Base-by-base conservation (phyloP, 2,113 vertebrate genomes). In the Cisticola juncidis region DNA sequence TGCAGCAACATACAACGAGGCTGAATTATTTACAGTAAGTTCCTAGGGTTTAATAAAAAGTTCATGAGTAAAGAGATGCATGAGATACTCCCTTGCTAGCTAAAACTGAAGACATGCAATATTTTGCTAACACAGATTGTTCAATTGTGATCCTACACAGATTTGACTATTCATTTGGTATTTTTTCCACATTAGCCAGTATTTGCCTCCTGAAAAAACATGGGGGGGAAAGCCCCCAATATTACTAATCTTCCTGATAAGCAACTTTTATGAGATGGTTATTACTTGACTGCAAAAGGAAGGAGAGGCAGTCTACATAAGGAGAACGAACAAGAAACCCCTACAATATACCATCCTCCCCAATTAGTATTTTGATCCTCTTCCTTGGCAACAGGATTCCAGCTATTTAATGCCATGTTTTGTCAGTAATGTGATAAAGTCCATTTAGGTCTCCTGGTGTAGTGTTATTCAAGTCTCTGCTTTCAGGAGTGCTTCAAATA, bases 181-280 rank as follows among this genome's bases (percentile, higher is more conserved):
- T 45, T 76, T 57, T 65, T 66, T 76, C 53, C 33, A 62, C 14
- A 26, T 17, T 33, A 64, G 14, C 22, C n/a, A 66, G 29, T 19
- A 50, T 14, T 21, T 61, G 62, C 24, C 20, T 87, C 44, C 48
- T 36, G 15, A 62, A 84, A 81, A 58, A 78, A 1, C 5, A 76
- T 5, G 40, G 13, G 17, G 16, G 38, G 38, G 38, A 40, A 20
- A 17, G 1, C 4, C 3, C 5, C 0, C 45, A 40, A 1, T 68
- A 86, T 47, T 58, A 81, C 9, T 69, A 3, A 57, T 80, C 8
- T 93, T 81, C 15, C 56, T 42, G 19, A 60, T 15, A 81, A 57
- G 51, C 42, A 71, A 25, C 14, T 72, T 87, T 71, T 64, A 72
- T 48, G 8, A 81, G 23, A 57, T 25, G 6, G 35, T 17, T 71